phyloP scores from a whole-genome alignment of 2,888 invertebrate genomes.

The Epinotia bilunana region DNA sequence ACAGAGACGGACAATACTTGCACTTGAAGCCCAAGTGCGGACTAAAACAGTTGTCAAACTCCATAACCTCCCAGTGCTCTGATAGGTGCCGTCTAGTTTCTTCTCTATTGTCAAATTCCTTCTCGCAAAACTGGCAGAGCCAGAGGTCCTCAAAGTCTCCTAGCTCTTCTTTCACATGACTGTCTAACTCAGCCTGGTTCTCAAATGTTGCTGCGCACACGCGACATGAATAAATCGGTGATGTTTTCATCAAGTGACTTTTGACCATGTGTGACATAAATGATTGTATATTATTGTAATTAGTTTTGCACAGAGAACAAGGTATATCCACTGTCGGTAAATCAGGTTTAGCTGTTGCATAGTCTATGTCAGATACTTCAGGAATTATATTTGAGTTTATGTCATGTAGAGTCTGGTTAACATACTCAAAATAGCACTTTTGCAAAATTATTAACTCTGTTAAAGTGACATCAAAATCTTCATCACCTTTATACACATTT shows the following conservation, averaged over 20 bases:
- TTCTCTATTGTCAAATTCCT: constrained; percentile 74
- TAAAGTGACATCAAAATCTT: constrained; percentile 78
- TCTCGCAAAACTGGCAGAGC: constrained; percentile 82
- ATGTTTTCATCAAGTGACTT: constrained; percentile 69
- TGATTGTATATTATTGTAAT: constrained; percentile 55
- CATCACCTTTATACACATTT: constrained; percentile 68
- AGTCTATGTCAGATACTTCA: constrained; percentile 63
- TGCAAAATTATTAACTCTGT: constrained; percentile 75
- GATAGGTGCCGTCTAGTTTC: constrained; percentile 68
- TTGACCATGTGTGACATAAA: constrained; percentile 70
- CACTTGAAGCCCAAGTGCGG: constrained; percentile 81
- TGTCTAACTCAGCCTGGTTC: constrained; percentile 63
- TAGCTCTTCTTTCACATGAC: constrained; percentile 66
- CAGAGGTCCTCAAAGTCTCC: constrained; percentile 76
- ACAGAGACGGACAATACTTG: constrained; percentile 75
- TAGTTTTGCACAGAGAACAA: constrained; percentile 69
- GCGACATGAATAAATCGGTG: constrained; percentile 71
- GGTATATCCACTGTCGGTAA: constrained; percentile 54
- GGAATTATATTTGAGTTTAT: constrained; percentile 66
- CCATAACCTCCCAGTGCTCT: constrained; percentile 67
- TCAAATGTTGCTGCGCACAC: constrained; percentile 74
- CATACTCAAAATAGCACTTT: constrained; percentile 74
- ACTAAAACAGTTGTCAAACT: constrained; percentile 77
- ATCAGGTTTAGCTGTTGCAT: constrained; percentile 58
- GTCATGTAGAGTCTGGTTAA: constrained; percentile 59